These are phyloP conservation scores for Chionoecetes opilio DNA, from an alignment of 1,140 invertebrate genomes.

Conservation along the genomic window DNA sequence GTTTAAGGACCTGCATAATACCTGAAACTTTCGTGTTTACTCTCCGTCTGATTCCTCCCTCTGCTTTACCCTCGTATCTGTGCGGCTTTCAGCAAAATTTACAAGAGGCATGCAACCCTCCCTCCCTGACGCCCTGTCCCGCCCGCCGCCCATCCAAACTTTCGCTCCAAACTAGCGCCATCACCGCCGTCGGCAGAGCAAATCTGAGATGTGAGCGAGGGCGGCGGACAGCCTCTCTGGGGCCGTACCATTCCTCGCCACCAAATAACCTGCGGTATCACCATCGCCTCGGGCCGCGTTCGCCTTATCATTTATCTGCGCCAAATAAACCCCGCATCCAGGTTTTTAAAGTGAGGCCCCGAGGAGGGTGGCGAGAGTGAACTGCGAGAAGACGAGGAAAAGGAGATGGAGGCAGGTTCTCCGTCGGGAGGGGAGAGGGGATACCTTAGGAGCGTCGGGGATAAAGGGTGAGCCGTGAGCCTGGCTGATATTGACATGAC, in stretches of 20 bases:
- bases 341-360: constrained; percentile 16
- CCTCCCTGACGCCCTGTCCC: background rate
- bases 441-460: background rate
- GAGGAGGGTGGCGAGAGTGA: background rate
- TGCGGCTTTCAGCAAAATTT: constrained; percentile 18
- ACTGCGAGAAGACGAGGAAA: background rate
- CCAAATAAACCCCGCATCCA: constrained; percentile 51
- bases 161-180: constrained; percentile 28
- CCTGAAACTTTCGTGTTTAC: background rate
- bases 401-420: background rate
- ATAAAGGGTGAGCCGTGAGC: background rate
- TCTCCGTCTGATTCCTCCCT: constrained; percentile 39
- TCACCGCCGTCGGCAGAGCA: constrained; percentile 44
- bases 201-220: constrained; percentile 49
- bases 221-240: constrained; percentile 12
- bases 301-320: constrained; percentile 59
- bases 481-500: constrained; percentile 18
- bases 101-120: background rate
- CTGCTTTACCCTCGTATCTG: background rate
- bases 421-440: background rate
- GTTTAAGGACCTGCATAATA: background rate
- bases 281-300: background rate
- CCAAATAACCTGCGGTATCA: constrained; percentile 57
- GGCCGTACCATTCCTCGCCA: constrained; percentile 50
- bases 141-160: constrained; percentile 35